These are phyloP conservation scores for Drosophila mulleri DNA, from an alignment of 2,888 invertebrate species.

Conservation along the genomic window DNA sequence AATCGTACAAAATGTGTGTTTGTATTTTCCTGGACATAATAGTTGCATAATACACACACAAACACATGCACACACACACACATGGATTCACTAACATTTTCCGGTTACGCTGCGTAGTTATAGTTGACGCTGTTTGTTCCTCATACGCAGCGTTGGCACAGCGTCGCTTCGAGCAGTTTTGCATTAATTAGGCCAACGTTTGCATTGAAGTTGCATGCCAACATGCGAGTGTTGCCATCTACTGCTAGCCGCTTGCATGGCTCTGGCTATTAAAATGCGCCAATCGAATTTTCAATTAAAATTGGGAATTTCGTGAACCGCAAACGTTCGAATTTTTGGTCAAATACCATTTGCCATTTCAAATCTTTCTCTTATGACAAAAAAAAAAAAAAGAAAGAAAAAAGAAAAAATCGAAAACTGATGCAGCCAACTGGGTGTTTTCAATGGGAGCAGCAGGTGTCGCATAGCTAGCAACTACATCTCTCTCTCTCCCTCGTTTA, in stretches of 20 bases:
- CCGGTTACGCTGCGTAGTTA: constrained; percentile 30
- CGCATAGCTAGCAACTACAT: constrained; percentile 21
- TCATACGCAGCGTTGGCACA: constrained; percentile 67
- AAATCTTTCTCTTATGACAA: background rate
- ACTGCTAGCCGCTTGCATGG: constrained; percentile 8
- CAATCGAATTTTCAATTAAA: constrained; percentile 75
- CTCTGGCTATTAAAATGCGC: constrained; percentile 54
- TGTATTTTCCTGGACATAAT: constrained; percentile 26
- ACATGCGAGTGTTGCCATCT: constrained; percentile 38
- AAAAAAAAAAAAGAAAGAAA: background rate
- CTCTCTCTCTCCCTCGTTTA: constrained; percentile 9
- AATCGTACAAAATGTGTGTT: constrained; percentile 55
- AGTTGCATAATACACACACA: constrained; percentile 11
- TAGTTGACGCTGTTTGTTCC: constrained; percentile 37
- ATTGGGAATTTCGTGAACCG: constrained; percentile 52
- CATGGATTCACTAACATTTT: constrained; percentile 8
- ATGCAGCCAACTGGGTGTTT: background rate
- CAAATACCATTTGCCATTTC: constrained; percentile 53
- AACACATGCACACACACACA: background rate
- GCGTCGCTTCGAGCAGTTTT: constrained; percentile 34
- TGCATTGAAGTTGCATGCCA: constrained; percentile 48
- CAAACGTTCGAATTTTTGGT: constrained; percentile 44
- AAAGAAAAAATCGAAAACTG: background rate
- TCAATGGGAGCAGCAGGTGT: constrained; percentile 40
- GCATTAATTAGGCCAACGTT: constrained; percentile 68